Base-by-base conservation (phyloP, 2,888 invertebrate species). In the Stenotaenia linearis region DNA sequence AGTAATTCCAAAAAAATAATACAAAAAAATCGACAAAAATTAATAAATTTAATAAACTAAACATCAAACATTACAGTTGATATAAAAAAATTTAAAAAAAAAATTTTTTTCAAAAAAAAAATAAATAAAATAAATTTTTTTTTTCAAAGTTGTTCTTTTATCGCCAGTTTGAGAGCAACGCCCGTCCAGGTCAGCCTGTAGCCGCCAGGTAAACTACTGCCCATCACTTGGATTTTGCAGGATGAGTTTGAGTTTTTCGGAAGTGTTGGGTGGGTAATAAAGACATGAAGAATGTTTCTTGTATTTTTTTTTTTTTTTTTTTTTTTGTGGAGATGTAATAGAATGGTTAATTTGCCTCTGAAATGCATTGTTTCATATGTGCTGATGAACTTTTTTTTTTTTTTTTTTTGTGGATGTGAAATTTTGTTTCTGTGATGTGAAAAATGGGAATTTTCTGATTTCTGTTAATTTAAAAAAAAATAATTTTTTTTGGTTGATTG, bases 191-290 rank as follows among this genome's bases (percentile, higher is more conserved):
- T 61, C 61, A 61, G 10, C 61, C 12, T 25, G 61, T 61, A 61
- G 61, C 61, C 61, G 61, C 61, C 61, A 61, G 61, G 61, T 61
- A 61, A 61, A 61, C 61, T 61, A 61, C 61, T 61, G 61, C 25
- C 61, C 61, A 61, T 61, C 61, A 25, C 61, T 61, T 61, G 25
- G 61, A 7, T 12, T 23, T 61, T 25, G 61, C 25, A 28, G 7
- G 12, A 61, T 61, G 61, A 61, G 61, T 61, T 61, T 23, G 25
- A 45, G 45, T 45, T 61, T 56, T 61, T 18, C n/a, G 45, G 45
- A n/a, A 45, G 45, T 25, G 61, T 61, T 23, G 61, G 45, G 45
- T 28, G 61, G 12, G 61, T 61, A 61, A 61, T 61, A 61, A 61
- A 61, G 61, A 61, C 28, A 25, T 61, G 25, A 61, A 25, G 61